phyloP scores from a whole-genome alignment of 2,888 invertebrate species.

The Eledone cirrhosa region DNA sequence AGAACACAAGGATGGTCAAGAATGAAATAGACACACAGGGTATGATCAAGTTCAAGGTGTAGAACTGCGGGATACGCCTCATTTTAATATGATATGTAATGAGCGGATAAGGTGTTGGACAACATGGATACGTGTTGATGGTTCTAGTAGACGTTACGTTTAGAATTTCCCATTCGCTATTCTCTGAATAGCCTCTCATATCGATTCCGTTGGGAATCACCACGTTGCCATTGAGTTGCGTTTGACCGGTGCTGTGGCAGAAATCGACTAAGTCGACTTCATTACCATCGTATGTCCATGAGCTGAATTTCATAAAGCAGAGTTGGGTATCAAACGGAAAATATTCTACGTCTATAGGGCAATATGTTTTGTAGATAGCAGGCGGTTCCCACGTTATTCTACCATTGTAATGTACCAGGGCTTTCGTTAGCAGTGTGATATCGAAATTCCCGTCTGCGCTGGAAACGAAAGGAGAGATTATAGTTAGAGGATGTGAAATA shows the following conservation, averaged over 20 bases:
- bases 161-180: conserved; percentile 65
- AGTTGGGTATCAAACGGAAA: conserved; percentile 99
- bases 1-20: conserved; percentile 93
- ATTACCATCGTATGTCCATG: conserved; percentile 95
- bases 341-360: conserved; percentile 84
- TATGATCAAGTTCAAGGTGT: conserved; percentile 94
- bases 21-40: conserved; percentile 96
- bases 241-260: conserved; percentile 37
- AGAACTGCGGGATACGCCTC: conserved; percentile 78
- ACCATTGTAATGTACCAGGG: conserved; percentile 88
- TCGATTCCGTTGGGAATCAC: conserved; percentile 61
- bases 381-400: conserved; percentile 96
- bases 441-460: conserved; percentile 94
- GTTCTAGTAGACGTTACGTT: conserved; percentile 72
- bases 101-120: conserved; percentile 65
- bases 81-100: conserved; percentile 66
- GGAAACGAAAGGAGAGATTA: conserved; percentile 46
- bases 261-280: conserved; percentile 72
- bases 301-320: conserved; percentile 98
- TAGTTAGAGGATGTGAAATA: not conserved
- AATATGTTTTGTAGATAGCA: conserved; percentile 90
- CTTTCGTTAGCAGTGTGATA: conserved; percentile 95
- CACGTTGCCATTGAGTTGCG: conserved; percentile 36
- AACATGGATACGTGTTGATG: conserved; percentile 70
- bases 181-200: conserved; percentile 61